These are phyloP conservation scores for Esox niger DNA, from an alignment of 2,113 vertebrate genomes.

Conservation along the genomic window DNA sequence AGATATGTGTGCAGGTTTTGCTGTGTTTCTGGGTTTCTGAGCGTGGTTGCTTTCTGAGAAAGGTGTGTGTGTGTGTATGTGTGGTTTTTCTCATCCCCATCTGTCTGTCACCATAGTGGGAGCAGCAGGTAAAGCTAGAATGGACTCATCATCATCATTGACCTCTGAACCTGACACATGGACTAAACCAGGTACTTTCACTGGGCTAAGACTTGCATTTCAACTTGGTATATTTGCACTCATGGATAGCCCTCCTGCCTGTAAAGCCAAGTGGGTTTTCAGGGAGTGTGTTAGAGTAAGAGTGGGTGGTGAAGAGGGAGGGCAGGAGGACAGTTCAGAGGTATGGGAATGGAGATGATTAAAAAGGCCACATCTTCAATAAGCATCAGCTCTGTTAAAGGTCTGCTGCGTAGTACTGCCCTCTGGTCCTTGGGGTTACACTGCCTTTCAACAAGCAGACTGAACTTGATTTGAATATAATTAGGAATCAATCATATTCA, in stretches of 20 bases:
- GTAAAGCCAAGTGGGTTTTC: too few species aligned
- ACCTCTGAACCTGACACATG: slow-evolving; percentile 42
- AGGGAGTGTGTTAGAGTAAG: background rate
- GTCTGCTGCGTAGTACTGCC: too few species aligned
- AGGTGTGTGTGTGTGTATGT: slow-evolving; percentile 25
- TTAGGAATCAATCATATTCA: too few species aligned
- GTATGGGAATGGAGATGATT: slow-evolving; percentile 10
- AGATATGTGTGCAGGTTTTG: slow-evolving; percentile 19
- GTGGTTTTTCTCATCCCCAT: slow-evolving; percentile 22
- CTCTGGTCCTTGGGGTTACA: background rate
- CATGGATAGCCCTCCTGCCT: too few species aligned
- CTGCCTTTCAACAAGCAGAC: too few species aligned
- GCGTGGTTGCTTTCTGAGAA: too few species aligned
- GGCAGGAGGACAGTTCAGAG: slow-evolving; percentile 7
- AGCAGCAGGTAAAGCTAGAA: slow-evolving; percentile 55
- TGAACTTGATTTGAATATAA: too few species aligned
- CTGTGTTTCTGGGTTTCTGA: background rate
- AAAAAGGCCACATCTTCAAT: slow-evolving; percentile 51
- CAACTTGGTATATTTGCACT: too few species aligned
- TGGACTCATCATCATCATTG: slow-evolving; percentile 53
- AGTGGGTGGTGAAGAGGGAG: background rate
- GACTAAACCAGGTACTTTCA: slow-evolving; percentile 61
- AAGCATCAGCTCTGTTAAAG: slow-evolving; percentile 34
- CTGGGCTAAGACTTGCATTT: too few species aligned
- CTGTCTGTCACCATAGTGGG: slow-evolving; percentile 28